phyloP scores from a whole-genome alignment of 1,140 invertebrate genomes.

The Apis cerana region DNA sequence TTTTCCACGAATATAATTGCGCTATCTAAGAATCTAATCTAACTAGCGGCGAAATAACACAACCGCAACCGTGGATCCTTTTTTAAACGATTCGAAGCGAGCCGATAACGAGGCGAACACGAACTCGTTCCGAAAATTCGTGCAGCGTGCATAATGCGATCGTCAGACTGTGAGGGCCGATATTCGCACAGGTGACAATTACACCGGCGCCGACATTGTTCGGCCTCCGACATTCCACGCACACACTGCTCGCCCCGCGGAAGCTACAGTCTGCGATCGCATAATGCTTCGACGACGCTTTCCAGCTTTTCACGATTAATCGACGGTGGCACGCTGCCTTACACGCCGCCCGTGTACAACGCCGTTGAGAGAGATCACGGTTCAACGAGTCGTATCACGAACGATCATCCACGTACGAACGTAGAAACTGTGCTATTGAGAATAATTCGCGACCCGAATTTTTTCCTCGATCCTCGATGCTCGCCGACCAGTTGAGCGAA shows the following conservation, averaged over 20 bases:
- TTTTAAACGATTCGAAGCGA: conserved; percentile 20
- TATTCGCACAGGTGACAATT: conserved; percentile 46
- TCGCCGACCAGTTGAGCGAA: not conserved
- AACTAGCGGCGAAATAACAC: no score
- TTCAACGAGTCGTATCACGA: conserved; percentile 34
- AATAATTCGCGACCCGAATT: conserved; percentile 11
- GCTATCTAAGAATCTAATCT: not conserved
- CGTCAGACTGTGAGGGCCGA: conserved; percentile 37
- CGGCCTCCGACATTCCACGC: conserved; percentile 20
- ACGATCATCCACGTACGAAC: not conserved
- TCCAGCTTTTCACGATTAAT: conserved; percentile 46
- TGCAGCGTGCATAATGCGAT: conserved; percentile 36
- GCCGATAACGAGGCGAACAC: conserved; percentile 25
- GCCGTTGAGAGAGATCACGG: not conserved
- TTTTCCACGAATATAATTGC: no score
- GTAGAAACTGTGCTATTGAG: conserved; percentile 24
- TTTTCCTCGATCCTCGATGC: not conserved
- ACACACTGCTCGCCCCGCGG: conserved; percentile 5
- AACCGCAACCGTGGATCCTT: not conserved
- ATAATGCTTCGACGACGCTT: conserved; percentile 16
- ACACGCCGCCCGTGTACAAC: not conserved
- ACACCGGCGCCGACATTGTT: conserved; percentile 42
- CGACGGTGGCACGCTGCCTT: conserved; percentile 22
- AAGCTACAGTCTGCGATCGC: conserved; percentile 32
- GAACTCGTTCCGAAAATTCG: conserved; percentile 23